Evolutionary conservation across 2,113 vertebrate species (phyloP).

Genomic region (Caretta caretta): DNA sequence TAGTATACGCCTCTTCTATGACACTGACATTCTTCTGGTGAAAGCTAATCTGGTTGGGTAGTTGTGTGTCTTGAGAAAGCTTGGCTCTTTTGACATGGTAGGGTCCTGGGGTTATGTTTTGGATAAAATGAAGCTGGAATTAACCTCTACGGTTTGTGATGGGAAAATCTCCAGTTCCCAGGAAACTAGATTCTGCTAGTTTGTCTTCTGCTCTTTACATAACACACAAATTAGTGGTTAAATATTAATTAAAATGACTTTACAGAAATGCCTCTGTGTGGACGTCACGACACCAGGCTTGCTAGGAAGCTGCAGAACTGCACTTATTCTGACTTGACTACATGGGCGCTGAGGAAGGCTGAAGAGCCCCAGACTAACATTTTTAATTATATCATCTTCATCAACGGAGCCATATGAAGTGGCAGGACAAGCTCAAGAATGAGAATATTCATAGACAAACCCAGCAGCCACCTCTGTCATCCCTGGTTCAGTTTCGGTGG

Average conservation of each 20-base stretch:
- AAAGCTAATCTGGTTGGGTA: not conserved
- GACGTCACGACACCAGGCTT: not conserved
- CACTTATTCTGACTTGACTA: too few species aligned
- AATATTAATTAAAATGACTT: not conserved
- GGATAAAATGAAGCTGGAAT: not conserved
- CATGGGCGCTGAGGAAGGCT: not conserved
- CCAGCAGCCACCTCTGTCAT: too few species aligned
- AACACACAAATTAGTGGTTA: not conserved
- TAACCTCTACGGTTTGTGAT: not conserved
- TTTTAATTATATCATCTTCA: too few species aligned
- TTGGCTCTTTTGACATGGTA: not conserved
- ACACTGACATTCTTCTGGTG: not conserved
- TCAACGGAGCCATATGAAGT: too few species aligned
- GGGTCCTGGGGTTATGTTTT: not conserved
- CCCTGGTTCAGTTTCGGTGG: too few species aligned
- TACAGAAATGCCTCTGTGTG: not conserved
- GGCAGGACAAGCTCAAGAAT: too few species aligned
- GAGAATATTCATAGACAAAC: too few species aligned
- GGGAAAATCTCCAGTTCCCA: not conserved
- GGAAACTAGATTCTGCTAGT: not conserved
- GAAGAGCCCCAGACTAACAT: not conserved
- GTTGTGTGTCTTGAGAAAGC: not conserved
- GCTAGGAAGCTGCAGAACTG: too few species aligned
- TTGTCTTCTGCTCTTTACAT: too few species aligned
- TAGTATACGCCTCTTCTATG: not conserved